Evolutionary conservation across 2,113 vertebrate species (phyloP).

Genomic region (Trichechus manatus): DNA sequence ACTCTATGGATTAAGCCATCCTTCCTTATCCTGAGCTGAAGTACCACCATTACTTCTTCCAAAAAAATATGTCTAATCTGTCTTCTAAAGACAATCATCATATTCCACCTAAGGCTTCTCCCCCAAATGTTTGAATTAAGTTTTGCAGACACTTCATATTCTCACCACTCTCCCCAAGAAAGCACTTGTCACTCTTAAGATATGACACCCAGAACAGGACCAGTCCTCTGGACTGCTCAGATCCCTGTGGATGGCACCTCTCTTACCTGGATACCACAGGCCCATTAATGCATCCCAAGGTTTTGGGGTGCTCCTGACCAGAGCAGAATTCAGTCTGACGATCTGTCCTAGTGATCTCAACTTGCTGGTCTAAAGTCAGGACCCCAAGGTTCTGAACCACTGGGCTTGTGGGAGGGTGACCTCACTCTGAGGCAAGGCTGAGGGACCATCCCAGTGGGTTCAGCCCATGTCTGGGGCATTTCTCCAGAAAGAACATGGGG

Average conservation of each 20-base stretch:
- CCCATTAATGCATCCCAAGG: background rate
- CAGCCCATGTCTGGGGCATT: background rate
- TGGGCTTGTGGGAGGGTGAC: background rate
- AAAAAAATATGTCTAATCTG: accelerated
- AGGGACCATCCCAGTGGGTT: too few species aligned
- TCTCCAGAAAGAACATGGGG: background rate
- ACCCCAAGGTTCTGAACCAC: background rate
- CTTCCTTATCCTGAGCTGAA: background rate
- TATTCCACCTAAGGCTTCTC: background rate
- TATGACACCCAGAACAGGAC: background rate
- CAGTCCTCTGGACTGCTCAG: background rate
- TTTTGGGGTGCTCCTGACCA: background rate
- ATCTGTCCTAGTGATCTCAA: background rate
- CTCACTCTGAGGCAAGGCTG: background rate
- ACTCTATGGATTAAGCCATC: background rate
- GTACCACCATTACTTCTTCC: background rate
- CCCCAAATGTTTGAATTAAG: background rate
- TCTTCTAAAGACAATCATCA: background rate
- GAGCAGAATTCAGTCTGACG: background rate
- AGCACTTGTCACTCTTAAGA: background rate
- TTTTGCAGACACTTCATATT: background rate
- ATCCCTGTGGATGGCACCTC: background rate
- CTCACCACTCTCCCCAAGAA: background rate
- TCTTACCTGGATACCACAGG: background rate
- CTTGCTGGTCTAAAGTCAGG: background rate